phyloP scores from a whole-genome alignment of 2,888 invertebrate genomes.

The Drosophila crucigera region DNA sequence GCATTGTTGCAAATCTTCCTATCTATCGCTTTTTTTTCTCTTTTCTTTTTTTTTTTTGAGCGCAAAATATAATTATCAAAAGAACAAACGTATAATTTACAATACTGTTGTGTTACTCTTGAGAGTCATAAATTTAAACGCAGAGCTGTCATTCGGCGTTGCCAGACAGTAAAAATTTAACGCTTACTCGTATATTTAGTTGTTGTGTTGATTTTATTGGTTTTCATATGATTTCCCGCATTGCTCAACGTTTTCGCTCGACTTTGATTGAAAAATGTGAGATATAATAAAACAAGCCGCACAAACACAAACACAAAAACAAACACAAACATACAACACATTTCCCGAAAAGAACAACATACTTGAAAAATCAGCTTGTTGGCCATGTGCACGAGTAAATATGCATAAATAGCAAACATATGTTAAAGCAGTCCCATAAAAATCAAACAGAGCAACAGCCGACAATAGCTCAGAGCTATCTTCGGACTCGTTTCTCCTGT shows the following conservation, averaged over 20 bases:
- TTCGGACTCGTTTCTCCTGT: neutral
- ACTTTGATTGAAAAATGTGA: conserved; percentile 17
- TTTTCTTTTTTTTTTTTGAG: neutral
- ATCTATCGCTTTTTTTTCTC: neutral
- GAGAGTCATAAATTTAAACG: neutral
- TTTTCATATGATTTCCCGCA: conserved; percentile 1
- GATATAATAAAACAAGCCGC: conserved; percentile 14
- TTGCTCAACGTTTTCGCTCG: neutral
- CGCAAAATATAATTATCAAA: neutral
- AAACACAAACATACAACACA: neutral
- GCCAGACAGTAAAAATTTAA: conserved; percentile 1
- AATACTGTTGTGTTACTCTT: neutral
- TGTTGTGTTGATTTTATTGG: neutral
- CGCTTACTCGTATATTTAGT: conserved; percentile 1
- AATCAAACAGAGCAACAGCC: conserved; percentile 23
- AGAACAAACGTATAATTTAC: neutral
- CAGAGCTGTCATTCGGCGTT: neutral
- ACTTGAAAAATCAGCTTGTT: conserved; percentile 27
- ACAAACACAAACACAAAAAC: neutral
- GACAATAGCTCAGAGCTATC: conserved; percentile 42
- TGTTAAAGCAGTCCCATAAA: conserved; percentile 41
- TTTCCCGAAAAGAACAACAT: conserved; percentile 2
- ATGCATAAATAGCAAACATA: conserved; percentile 45
- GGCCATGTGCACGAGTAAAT: conserved; percentile 16
- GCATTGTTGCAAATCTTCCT: neutral